Conservation (phyloP, 2,797 vertebrate species). For the Diplodus puntazzo region DNA sequence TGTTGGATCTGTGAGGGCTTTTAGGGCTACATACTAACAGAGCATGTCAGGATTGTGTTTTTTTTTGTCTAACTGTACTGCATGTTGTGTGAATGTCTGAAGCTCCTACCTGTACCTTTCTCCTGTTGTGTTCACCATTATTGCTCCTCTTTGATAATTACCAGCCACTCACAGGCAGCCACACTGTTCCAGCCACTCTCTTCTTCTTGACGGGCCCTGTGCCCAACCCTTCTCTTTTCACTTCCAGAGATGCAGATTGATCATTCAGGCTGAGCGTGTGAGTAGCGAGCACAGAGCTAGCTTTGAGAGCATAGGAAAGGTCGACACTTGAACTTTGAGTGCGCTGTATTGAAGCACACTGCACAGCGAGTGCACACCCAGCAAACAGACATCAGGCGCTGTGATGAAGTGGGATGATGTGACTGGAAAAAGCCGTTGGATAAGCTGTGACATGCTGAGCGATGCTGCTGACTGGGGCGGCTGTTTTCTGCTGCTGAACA, state of each 20-base stretch:
- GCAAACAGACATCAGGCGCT: slow-evolving; percentile 49
- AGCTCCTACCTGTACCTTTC: slow-evolving; percentile 25
- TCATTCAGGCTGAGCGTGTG: slow-evolving; percentile 84
- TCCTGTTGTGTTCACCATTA: slow-evolving; percentile 36
- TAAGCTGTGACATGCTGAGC: slow-evolving; percentile 68
- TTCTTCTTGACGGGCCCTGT: slow-evolving; percentile 70
- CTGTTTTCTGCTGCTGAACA: slow-evolving; percentile 49
- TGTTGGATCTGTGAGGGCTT: background rate
- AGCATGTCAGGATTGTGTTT: slow-evolving; percentile 71
- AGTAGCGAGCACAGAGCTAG: slow-evolving; percentile 79
- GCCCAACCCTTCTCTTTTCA: slow-evolving; percentile 75
- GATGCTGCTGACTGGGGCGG: slow-evolving; percentile 53
- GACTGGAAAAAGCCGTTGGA: slow-evolving; percentile 59
- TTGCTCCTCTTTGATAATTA: slow-evolving; percentile 16
- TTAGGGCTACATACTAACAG: slow-evolving; percentile 64
- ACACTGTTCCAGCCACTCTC: slow-evolving; percentile 10
- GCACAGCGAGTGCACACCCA: slow-evolving; percentile 50
- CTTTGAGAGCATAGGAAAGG: slow-evolving; percentile 68
- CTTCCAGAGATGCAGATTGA: slow-evolving; percentile 84
- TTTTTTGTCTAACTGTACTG: slow-evolving; percentile 51
- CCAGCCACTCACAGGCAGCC: slow-evolving; percentile 19
- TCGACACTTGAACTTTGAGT: slow-evolving; percentile 49
- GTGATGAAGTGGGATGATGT: slow-evolving; percentile 68
- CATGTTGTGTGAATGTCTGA: slow-evolving; percentile 60
- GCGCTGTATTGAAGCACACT: slow-evolving; percentile 62